A percentile compares a stretch with the other conserved stretches of the same genome.
Evolutionary conservation across 2,113 vertebrate species (phyloP).

Genomic region (human): GRCh38 chr18:43306001-43306500

Average conservation of each 20-base stretch:
- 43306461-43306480: not conserved
- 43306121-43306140: not conserved
- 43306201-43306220: accelerated
- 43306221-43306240: not conserved
- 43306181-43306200: not conserved
- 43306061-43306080: not conserved
- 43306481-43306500: not conserved
- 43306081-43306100: not conserved
- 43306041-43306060: not conserved
- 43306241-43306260: not conserved
- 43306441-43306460: not conserved
- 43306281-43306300: not conserved
- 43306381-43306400: not conserved
- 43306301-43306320: not conserved
- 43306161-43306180: not conserved
- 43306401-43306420: not conserved
- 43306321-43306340: not conserved
- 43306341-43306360: not conserved
- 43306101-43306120: not conserved
- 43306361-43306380: not conserved
- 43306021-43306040: not conserved
- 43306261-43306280: not conserved
- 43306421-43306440: not conserved
- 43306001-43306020: not conserved
- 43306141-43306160: not conserved